A percentile compares a stretch with the other conserved stretches of the same genome.
These are phyloP conservation scores for Glossosoma conforme DNA, from an alignment of 1,140 invertebrate genomes.

Conservation along the genomic window DNA sequence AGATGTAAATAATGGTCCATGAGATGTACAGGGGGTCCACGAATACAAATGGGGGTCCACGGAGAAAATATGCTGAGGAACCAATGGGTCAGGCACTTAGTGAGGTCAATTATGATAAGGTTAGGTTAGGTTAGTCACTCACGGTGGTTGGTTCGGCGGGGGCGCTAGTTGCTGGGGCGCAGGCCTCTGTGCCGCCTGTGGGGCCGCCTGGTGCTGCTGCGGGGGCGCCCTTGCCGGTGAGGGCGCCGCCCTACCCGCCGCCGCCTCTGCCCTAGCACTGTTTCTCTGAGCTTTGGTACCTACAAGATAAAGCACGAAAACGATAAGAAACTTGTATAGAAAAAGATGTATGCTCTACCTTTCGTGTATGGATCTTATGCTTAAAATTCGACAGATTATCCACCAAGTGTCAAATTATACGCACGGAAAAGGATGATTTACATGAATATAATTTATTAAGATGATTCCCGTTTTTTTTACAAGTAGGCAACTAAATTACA, in stretches of 20 bases:
- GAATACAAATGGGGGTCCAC: not conserved
- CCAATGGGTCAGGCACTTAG: not conserved
- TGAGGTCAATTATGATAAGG: not conserved
- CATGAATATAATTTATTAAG: too few species aligned
- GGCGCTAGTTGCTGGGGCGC: constrained; percentile 25
- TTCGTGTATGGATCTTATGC: not conserved
- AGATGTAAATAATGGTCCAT: not conserved
- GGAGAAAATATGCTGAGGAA: not conserved
- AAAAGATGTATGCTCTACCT: not conserved
- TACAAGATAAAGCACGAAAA: not conserved
- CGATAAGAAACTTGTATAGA: not conserved
- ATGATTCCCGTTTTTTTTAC: too few species aligned
- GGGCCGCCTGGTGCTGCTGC: constrained; percentile 1
- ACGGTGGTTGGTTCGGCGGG: constrained; percentile 23
- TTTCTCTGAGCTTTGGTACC: not conserved
- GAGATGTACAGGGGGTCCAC: not conserved
- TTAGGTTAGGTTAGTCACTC: constrained; percentile 5
- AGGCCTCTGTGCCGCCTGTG: constrained; percentile 10
- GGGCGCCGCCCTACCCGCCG: constrained; percentile 33
- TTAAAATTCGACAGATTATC: not conserved
- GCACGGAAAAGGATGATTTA: too few species aligned
- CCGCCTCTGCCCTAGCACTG: constrained; percentile 27
- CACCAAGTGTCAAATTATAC: not conserved
- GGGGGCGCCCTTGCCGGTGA: constrained; percentile 26
- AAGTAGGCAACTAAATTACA: too few species aligned